Base-by-base conservation (phyloP, 2,888 invertebrate species). In the Leistus spinibarbis region DNA sequence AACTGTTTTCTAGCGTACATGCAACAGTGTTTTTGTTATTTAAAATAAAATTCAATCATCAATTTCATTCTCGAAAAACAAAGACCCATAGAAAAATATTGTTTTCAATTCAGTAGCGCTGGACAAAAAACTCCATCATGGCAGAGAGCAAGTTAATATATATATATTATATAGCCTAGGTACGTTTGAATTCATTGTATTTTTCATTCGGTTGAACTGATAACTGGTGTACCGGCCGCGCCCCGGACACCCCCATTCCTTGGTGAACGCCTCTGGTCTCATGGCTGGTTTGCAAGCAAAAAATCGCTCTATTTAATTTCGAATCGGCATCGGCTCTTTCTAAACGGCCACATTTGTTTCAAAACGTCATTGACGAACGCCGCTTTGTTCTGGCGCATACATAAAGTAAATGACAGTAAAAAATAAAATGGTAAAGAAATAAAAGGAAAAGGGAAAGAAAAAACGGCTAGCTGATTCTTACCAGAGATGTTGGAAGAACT, bases 291-390 rank as follows among this genome's bases (percentile, higher is more conserved):
- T n/a, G n/a, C n/a, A n/a, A n/a, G 19, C 40, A 69, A 60, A 60
- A 66, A 54, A 63, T 27, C 22, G 62, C 62, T 63, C 69, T 70
- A 70, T 70, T 70, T 70, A 70, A 70, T 70, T 70, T 62, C 62
- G 63, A 70, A 70, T 70, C 69, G 62, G 69, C 62, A 70, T 70
- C 69, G 62, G 69, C 62, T 63, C 71, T 64, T 71, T 40, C 13
- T 71, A 71, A 71, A 63, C 53, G 62, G 60, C 53, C 22, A 62
- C 69, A 70, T 70, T 70, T 70, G 69, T 70, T 70, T 70, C 62
- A 60, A 69, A 54, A 60, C 62, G 60, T 70, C 69, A 70, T 62
- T 62, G 40, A 24, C 40, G 71, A 64, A 71, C 54, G 54, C 54
- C 71, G 64, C 71, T 63, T 71, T 71, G 71, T 16, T 16, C n/a